Percentiles rank a stretch among this genome's conserved stretches.
These are phyloP conservation scores for Hyppa rectilinea DNA, from an alignment of 2,888 invertebrate genomes.

Conservation along the genomic window DNA sequence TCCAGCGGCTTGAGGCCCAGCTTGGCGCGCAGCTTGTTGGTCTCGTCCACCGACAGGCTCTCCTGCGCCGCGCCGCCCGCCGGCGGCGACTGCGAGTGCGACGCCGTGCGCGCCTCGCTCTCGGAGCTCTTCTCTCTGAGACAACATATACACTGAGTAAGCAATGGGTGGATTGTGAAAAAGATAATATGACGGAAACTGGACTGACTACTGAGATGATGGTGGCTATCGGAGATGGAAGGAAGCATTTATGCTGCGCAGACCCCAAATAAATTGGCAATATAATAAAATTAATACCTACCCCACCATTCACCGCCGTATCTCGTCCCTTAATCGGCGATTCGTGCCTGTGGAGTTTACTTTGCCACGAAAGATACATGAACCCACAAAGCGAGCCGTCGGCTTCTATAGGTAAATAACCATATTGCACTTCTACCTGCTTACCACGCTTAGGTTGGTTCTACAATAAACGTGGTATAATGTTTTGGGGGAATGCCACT, in stretches of 20 bases:
- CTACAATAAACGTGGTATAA: no score
- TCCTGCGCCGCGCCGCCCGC: constrained; percentile 85
- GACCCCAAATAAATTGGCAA: neutral
- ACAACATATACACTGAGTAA: neutral
- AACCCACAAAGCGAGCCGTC: no score
- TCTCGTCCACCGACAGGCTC: constrained; percentile 94
- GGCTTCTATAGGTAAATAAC: no score
- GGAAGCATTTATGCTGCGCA: neutral
- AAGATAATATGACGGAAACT: neutral
- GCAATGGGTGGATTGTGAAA: neutral
- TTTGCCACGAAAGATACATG: no score
- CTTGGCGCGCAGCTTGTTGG: constrained; percentile 97
- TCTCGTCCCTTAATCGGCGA: no score
- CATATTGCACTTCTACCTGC: no score
- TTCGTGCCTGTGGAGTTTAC: neutral
- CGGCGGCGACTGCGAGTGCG: constrained; percentile 73
- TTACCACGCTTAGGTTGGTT: no score
- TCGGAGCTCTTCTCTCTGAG: constrained; percentile 71
- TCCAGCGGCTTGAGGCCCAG: constrained; percentile 98
- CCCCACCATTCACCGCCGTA: neutral
- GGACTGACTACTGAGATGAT: neutral
- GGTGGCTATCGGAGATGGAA: neutral
- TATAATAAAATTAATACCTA: neutral
- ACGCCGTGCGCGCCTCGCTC: constrained; percentile 47
- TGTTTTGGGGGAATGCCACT: no score